Evolutionary conservation across 2,113 vertebrate genomes (phyloP), one percentile per base, ranked within the genome.

Genomic region (Centrocercus urophasianus): DNA sequence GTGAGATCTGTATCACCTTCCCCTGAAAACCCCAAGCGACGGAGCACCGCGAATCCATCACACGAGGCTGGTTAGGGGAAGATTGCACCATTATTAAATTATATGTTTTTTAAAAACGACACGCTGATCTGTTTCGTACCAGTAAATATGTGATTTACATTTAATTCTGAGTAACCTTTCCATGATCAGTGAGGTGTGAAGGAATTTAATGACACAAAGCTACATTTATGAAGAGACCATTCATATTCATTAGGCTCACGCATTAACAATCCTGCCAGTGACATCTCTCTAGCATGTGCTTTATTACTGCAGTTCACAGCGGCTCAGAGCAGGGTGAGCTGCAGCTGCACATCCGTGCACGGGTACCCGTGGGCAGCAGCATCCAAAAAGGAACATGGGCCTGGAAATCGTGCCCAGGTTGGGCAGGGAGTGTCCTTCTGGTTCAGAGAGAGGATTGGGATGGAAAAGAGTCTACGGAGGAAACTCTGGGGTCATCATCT

Each of bases 81-180:
- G 47, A 70, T 57, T 2, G 45, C 14, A 1, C 75, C 10, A 0
- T 96, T 93, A 97, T 97, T 96, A 78, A 96, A 97, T 93, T 71
- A 81, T 90, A 43, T 85, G 75, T 54, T 90, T 93, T 97, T 97
- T 94, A 94, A 97, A 97, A 97, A 97, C 78, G 96, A 96, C 96
- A 94, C 30, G 13, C 75, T 74, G 89, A 91, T 96, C 96, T 97
- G 96, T 98, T 98, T 97, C 96, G 78, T 98, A 91, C 97, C 97
- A 98, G 97, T 98, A 98, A 98, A 98, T 98, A 97, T 70, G 97
- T 98, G 98, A 99, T 99, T 99, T 98, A 97, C 98, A 98, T 99
- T 98, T 98, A 96, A 98, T 98, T 98, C 97, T 81, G 93, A 97
- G 96, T 97, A 98, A 98, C 98, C 97, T 98, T 98, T 98, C 95